A percentile compares a stretch with the other conserved stretches of the same genome.
phyloP scores from a whole-genome alignment of 2,797 vertebrate species.

The Enoplosus armatus region DNA sequence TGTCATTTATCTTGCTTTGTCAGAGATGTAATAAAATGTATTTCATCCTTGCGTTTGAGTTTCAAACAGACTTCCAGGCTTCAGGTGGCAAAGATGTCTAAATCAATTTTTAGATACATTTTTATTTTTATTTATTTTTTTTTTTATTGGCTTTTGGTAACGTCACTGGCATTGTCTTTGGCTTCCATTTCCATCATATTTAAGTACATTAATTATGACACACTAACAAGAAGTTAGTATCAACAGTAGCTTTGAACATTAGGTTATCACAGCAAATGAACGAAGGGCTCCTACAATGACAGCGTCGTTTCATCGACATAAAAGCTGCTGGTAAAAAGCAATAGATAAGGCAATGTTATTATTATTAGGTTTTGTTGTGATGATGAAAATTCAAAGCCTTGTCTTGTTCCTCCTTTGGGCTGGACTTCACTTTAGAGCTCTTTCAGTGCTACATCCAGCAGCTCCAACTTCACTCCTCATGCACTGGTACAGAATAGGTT shows the following conservation, averaged over 20 bases:
- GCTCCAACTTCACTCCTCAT: constrained; percentile 15
- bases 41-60: neutral
- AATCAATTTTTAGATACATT: neutral
- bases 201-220: neutral
- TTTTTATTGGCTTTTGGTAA: constrained; percentile 4
- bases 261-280: neutral
- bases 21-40: neutral
- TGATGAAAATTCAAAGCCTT: constrained; percentile 6
- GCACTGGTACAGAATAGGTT: constrained; percentile 28
- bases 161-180: neutral
- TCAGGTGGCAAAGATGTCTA: neutral
- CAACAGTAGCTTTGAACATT: neutral
- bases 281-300: neutral
- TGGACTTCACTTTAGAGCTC: constrained; percentile 3
- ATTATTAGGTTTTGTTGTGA: neutral
- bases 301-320: neutral
- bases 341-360: neutral
- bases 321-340: neutral
- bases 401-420: neutral
- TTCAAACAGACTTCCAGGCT: neutral
- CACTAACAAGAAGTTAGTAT: neutral
- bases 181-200: neutral
- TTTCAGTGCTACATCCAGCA: constrained; percentile 7
- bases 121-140: no score
- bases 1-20: neutral